Conservation (phyloP, 1,140 invertebrate species). For the Matsumurasca onukii region DNA sequence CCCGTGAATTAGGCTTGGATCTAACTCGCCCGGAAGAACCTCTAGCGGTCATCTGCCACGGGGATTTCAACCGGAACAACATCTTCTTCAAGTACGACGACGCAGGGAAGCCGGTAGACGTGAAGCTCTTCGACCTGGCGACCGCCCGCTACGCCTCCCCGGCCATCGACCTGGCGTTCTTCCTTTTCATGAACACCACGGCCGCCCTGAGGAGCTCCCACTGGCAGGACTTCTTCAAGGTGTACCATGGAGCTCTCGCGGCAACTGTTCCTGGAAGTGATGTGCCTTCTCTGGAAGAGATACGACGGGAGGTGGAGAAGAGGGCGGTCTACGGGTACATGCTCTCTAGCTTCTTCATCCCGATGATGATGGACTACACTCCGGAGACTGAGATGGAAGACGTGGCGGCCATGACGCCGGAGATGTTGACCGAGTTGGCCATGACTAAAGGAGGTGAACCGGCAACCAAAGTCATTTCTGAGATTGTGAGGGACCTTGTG, state of each 20-base stretch:
- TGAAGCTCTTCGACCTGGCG: conserved; percentile 50
- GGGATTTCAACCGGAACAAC: conserved; percentile 59
- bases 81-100: conserved; percentile 51
- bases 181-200: conserved; percentile 47
- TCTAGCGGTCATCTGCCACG: conserved; percentile 52
- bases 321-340: conserved; percentile 46
- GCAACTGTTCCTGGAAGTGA: neutral
- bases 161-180: conserved; percentile 48
- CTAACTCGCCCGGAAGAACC: conserved; percentile 42
- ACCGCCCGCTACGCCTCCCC: conserved; percentile 46
- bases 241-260: conserved; percentile 44
- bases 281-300: conserved; percentile 39
- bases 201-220: conserved; percentile 35
- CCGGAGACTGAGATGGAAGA: neutral
- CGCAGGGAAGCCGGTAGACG: conserved; percentile 35
- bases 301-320: conserved; percentile 45
- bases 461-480: neutral
- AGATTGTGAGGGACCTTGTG: neutral
- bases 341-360: conserved; percentile 44
- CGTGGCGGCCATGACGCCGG: neutral
- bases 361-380: conserved; percentile 32
- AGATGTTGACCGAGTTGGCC: neutral
- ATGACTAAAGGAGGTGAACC: neutral
- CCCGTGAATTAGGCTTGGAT: neutral
- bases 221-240: conserved; percentile 43